A percentile compares a stretch with the other conserved stretches of the same genome.
phyloP scores from a whole-genome alignment of 2,888 invertebrate species.

The Amblyjoppa fuscipennis region DNA sequence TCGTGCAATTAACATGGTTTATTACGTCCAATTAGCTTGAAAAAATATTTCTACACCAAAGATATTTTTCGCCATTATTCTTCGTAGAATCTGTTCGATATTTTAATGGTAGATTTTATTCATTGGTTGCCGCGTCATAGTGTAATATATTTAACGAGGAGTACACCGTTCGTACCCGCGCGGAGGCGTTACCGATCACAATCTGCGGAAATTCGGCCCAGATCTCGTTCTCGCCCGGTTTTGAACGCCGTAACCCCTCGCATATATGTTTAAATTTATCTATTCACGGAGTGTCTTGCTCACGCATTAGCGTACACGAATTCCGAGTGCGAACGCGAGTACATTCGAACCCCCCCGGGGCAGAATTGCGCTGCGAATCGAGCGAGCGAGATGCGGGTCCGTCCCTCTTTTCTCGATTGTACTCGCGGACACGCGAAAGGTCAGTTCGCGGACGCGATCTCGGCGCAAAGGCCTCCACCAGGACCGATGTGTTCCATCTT shows the following conservation, averaged over 20 bases:
- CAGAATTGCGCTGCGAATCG: constrained; percentile 35
- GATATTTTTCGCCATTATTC: not conserved
- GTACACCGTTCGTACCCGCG: not conserved
- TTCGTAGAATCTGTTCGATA: not conserved
- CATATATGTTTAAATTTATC: not conserved
- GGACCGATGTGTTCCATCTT: constrained; percentile 30
- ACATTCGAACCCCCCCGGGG: constrained; percentile 33
- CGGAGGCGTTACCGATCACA: constrained; percentile 45
- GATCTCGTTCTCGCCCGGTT: constrained; percentile 23
- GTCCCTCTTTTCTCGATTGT: constrained; percentile 68
- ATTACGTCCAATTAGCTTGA: not conserved
- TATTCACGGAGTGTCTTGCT: not conserved
- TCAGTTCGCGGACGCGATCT: constrained; percentile 54
- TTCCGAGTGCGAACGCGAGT: constrained; percentile 21
- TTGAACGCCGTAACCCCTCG: not conserved
- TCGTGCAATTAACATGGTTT: not conserved
- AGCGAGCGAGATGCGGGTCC: constrained; percentile 61
- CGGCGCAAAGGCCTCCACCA: constrained; percentile 30
- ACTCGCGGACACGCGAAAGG: constrained; percentile 69
- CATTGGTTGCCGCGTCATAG: not conserved
- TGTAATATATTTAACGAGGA: not conserved
- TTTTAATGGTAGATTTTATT: not conserved
- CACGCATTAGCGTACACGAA: not conserved
- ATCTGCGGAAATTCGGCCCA: constrained; percentile 53
- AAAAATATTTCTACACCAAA: not conserved